A percentile compares a stretch with the other conserved stretches of the same genome.
Evolutionary conservation across 2,888 invertebrate species (phyloP).

Genomic region (Synanthedon andrenaeformis): DNA sequence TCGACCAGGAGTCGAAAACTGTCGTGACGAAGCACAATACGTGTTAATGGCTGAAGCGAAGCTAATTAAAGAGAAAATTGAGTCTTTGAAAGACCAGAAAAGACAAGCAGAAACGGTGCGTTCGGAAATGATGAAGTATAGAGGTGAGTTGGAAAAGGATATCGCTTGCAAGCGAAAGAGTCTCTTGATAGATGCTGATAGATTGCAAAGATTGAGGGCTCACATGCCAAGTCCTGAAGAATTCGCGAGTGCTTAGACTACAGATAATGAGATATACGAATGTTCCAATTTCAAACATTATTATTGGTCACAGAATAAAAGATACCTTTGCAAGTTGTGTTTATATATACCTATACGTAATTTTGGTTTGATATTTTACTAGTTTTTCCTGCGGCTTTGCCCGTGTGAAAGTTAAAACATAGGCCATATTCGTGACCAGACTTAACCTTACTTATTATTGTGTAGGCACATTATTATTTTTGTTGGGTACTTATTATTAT

Average conservation of each 20-base stretch:
- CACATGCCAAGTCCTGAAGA: conserved; percentile 78
- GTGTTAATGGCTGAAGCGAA: conserved; percentile 79
- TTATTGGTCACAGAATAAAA: too few species aligned
- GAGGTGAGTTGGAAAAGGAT: conserved; percentile 77
- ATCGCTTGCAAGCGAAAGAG: conserved; percentile 79
- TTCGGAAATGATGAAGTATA: conserved; percentile 68
- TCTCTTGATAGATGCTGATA: conserved; percentile 74
- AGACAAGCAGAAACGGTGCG: conserved; percentile 71
- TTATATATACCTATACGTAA: too few species aligned
- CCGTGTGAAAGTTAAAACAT: neutral
- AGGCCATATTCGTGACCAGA: too few species aligned
- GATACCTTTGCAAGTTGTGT: too few species aligned
- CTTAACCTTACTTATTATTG: too few species aligned
- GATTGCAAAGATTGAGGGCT: conserved; percentile 72
- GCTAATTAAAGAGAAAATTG: conserved; percentile 57
- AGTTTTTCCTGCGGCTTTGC: neutral
- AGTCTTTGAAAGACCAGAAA: conserved; percentile 70
- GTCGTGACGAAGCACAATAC: conserved; percentile 84
- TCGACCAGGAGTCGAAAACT: conserved; percentile 85
- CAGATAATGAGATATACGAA: too few species aligned
- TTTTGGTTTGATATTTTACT: neutral
- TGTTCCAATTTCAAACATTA: too few species aligned
- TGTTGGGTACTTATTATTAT: too few species aligned
- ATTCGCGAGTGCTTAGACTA: conserved; percentile 62
- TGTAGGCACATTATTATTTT: too few species aligned